Evolutionary conservation across 2,113 vertebrate species (phyloP).

Genomic region (Ammodytes marinus): DNA sequence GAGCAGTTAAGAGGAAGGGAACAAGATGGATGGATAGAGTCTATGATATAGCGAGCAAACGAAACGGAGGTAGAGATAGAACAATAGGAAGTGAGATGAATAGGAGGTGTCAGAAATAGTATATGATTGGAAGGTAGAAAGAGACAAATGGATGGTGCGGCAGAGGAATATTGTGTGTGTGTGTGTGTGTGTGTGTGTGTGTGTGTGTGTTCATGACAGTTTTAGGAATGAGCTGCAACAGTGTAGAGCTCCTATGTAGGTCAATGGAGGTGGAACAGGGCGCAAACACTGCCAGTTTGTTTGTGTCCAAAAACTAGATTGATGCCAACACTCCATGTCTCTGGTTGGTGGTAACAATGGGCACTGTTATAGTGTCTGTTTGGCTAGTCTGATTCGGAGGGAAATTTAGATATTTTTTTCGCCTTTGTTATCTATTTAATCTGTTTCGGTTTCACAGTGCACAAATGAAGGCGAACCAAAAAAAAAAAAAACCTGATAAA

Average conservation of each 20-base stretch:
- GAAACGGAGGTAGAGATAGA: constrained; percentile 62
- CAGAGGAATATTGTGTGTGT: background rate
- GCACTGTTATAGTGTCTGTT: background rate
- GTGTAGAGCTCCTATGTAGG: constrained; percentile 67
- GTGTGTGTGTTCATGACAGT: constrained; percentile 43
- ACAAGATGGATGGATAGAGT: constrained; percentile 71
- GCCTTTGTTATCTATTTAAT: too few species aligned
- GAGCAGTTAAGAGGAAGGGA: constrained; percentile 55
- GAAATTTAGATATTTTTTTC: too few species aligned
- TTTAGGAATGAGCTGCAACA: constrained; percentile 46
- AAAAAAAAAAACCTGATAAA: too few species aligned
- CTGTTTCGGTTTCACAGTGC: too few species aligned
- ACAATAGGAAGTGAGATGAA: constrained; percentile 71
- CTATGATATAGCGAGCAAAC: constrained; percentile 57
- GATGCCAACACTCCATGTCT: background rate
- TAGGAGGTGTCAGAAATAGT: constrained; percentile 67
- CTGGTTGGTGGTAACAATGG: background rate
- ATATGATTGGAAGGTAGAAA: constrained; percentile 68
- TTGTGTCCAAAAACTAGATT: background rate
- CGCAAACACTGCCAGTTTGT: constrained; percentile 12
- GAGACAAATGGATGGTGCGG: constrained; percentile 60
- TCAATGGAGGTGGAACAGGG: constrained; percentile 51
- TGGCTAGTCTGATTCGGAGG: too few species aligned
- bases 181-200: constrained; percentile 27
- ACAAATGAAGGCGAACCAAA: too few species aligned